Evolutionary conservation across 30 jellyfish, hydroid and myxozoan genomes (phyloP).

Genomic region (Calvadosia cruxmelitensis): DNA sequence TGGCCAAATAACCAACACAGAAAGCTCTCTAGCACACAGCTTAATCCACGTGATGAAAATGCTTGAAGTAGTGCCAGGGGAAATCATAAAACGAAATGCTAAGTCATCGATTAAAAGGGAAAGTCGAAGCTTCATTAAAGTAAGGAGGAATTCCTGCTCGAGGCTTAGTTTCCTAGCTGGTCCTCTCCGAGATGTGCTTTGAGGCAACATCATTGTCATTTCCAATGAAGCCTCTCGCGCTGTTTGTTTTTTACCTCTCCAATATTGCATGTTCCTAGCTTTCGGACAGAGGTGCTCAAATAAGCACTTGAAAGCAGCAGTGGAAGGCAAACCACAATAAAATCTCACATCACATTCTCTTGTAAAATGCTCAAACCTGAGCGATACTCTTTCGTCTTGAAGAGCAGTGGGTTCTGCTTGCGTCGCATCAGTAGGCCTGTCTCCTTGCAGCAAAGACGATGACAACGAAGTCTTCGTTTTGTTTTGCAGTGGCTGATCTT

Average conservation of each 20-base stretch:
- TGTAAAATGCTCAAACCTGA: conserved; percentile 21
- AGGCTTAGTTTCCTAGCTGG: conserved; percentile 29
- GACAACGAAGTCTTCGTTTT: too few relatives aligned
- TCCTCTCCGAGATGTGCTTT: too few relatives aligned
- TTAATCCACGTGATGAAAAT: conserved; percentile 39
- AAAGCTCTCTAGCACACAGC: conserved; percentile 23
- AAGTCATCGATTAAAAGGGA: conserved; percentile 31
- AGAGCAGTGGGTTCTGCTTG: too few relatives aligned
- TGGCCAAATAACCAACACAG: conserved; percentile 50
- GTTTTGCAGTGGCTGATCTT: too few relatives aligned
- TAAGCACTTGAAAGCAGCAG: background rate
- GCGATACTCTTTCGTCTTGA: too few relatives aligned
- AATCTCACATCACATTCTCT: conserved; percentile 32
- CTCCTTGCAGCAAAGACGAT: too few relatives aligned
- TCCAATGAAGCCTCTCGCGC: too few relatives aligned
- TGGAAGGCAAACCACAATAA: conserved; percentile 15
- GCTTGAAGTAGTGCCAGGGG: conserved; percentile 25
- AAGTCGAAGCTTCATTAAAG: conserved; percentile 29
- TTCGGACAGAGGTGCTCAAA: conserved; percentile 12
- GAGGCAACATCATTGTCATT: too few relatives aligned
- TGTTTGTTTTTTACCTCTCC: conserved; percentile 40
- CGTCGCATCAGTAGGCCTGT: too few relatives aligned
- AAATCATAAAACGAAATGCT: conserved; percentile 33
- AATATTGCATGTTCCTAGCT: conserved; percentile 29
- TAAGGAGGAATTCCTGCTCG: conserved; percentile 41